Base-by-base conservation (phyloP, 2,797 vertebrate genomes). In the Perodicticus potto region DNA sequence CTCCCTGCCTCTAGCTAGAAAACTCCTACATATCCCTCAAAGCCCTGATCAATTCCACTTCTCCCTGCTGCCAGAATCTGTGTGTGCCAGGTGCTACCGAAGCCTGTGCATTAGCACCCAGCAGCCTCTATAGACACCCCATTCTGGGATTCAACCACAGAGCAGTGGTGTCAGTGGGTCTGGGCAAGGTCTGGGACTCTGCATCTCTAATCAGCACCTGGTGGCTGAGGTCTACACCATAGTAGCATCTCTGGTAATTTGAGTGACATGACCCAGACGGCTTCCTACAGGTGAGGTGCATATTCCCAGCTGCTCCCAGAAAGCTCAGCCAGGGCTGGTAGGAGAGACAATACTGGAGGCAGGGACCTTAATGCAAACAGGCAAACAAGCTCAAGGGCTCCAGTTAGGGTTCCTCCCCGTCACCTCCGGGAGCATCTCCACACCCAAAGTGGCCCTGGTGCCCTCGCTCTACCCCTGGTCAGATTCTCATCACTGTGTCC, bases 21-120 rank as follows among this genome's bases (percentile, higher is more conserved):
- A 89, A 86, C 74, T 87, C 57, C 94, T 88, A 84, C 49, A 85
- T 19, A 69, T 78, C 72, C 65, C 70, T 84, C 65, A 69, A 91
- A 93, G 49, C 17, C 73, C 87, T 67, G 16, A 40, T 34, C 29
- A 25, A 7, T 11, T 19, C 10, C 0, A 4, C 3, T 23, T 32
- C 25, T 2, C 70, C 22, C 32, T 40, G 23, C 29, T n/a, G 19
- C 87, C 45, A 17, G 13, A 23, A 67, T 25, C 65, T 59, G n/a
- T 29, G 45, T 13, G 16, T 81, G 49, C 63, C 76, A 70, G 74
- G n/a, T 14, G 57, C 14, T 25, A 13, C 25, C 10, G 40, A 7
- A 19, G 63, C 55, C 34, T 57, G n/a, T 89, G 61, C 1, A 23
- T 32, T 11, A 59, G 73, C 34, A 19, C 8, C 5, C 23, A 29